These are phyloP conservation scores for Camponotus vicinus DNA, from an alignment of 1,140 invertebrate species.

Conservation along the genomic window DNA sequence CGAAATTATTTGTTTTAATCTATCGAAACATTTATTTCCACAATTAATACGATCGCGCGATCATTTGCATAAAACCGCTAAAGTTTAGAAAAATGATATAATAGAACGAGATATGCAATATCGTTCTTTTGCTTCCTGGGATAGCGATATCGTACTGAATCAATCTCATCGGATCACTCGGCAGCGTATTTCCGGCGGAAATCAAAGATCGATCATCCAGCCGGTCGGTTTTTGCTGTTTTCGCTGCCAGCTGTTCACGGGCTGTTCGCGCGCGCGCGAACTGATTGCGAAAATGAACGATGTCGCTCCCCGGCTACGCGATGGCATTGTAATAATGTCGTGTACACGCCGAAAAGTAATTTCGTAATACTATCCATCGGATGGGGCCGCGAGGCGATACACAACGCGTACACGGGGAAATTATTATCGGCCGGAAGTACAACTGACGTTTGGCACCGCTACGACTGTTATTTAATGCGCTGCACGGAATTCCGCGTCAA, in stretches of 20 bases:
- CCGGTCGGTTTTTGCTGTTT: constrained; percentile 26
- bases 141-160: constrained; percentile 16
- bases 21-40: constrained; percentile 6
- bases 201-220: constrained; percentile 42
- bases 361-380: constrained; percentile 45
- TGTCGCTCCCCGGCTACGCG: constrained; percentile 8
- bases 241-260: constrained; percentile 37
- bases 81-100: constrained; percentile 4
- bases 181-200: constrained; percentile 49
- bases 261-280: not conserved
- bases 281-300: constrained; percentile 52
- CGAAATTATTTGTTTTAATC: constrained; percentile 2
- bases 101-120: not conserved
- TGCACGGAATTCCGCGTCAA: constrained; percentile 54
- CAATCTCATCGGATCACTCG: constrained; percentile 28
- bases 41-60: not conserved
- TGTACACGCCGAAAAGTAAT: constrained; percentile 51
- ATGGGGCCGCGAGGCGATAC: not conserved
- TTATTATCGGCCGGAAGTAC: constrained; percentile 58
- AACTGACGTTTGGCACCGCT: constrained; percentile 49
- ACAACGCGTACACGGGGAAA: constrained; percentile 20
- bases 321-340: constrained; percentile 44
- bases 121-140: not conserved
- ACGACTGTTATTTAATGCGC: constrained; percentile 58
- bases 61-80: not conserved